These are phyloP conservation scores for Nebria salina DNA, from an alignment of 2,888 invertebrate genomes.

Conservation along the genomic window DNA sequence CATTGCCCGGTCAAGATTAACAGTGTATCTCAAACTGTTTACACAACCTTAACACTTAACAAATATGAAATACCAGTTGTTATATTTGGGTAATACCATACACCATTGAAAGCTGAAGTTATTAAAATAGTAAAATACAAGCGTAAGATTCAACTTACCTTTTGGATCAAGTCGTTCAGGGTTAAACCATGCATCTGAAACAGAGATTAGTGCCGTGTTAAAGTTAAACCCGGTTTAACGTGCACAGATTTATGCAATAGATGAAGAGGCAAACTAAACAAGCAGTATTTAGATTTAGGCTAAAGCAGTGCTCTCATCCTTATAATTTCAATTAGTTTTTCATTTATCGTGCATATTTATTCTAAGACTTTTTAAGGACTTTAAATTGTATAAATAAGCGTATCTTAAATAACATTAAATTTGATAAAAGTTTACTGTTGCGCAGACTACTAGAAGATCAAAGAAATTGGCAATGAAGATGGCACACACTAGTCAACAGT, in stretches of 20 bases:
- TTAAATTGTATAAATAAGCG: too few species aligned
- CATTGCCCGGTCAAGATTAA: not conserved
- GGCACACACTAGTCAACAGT: too few species aligned
- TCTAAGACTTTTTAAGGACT: too few species aligned
- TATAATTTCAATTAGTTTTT: too few species aligned
- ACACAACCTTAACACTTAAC: not conserved
- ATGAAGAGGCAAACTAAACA: not conserved
- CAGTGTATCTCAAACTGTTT: not conserved
- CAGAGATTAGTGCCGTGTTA: conserved; percentile 61
- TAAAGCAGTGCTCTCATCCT: not conserved
- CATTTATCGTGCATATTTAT: too few species aligned
- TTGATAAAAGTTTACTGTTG: too few species aligned
- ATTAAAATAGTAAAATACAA: not conserved
- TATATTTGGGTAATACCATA: not conserved
- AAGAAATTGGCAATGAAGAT: too few species aligned
- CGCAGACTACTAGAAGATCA: too few species aligned
- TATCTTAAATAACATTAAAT: too few species aligned
- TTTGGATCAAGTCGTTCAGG: conserved; percentile 90
- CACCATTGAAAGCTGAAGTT: conserved; percentile 13
- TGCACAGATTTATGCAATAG: conserved; percentile 15
- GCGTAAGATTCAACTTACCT: conserved; percentile 72
- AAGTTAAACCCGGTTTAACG: conserved; percentile 25
- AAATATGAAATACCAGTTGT: not conserved
- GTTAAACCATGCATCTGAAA: conserved; percentile 95
- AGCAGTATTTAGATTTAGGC: not conserved